These are phyloP conservation scores for Echeneis naucrates DNA, from an alignment of 2,797 vertebrate genomes.

Conservation along the genomic window DNA sequence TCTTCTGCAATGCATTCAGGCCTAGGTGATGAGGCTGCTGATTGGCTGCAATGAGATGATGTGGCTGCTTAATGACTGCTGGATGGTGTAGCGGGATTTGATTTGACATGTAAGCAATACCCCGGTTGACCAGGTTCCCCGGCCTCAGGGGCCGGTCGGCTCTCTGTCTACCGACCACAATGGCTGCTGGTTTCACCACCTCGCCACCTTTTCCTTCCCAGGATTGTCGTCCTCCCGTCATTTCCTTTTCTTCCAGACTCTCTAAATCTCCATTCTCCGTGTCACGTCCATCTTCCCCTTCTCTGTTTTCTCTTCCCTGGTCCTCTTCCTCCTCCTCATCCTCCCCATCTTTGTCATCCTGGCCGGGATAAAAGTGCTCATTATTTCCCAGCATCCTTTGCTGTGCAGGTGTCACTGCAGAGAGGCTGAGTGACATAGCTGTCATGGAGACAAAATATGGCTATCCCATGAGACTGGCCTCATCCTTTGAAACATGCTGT, in stretches of 20 bases:
- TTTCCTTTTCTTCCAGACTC: conserved; percentile 70
- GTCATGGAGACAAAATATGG: conserved; percentile 84
- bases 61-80: conserved; percentile 68
- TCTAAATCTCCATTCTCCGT: conserved; percentile 79
- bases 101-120: conserved; percentile 71
- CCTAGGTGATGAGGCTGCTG: conserved; percentile 63
- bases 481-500: conserved; percentile 77
- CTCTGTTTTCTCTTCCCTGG: conserved; percentile 82
- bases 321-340: conserved; percentile 88
- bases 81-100: conserved; percentile 76
- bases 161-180: conserved; percentile 84
- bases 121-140: conserved; percentile 76
- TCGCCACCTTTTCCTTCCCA: conserved; percentile 81
- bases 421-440: conserved; percentile 88
- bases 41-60: conserved; percentile 58
- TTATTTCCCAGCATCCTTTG: conserved; percentile 88
- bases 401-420: conserved; percentile 87
- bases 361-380: conserved; percentile 87
- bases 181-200: conserved; percentile 80
- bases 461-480: conserved; percentile 83
- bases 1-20: conserved; percentile 73
- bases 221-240: conserved; percentile 74
- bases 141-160: conserved; percentile 78
- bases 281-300: conserved; percentile 64
- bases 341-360: conserved; percentile 90